Base-by-base conservation (phyloP, 2,797 vertebrate species). In the Mormyrops boulengeri region DNA sequence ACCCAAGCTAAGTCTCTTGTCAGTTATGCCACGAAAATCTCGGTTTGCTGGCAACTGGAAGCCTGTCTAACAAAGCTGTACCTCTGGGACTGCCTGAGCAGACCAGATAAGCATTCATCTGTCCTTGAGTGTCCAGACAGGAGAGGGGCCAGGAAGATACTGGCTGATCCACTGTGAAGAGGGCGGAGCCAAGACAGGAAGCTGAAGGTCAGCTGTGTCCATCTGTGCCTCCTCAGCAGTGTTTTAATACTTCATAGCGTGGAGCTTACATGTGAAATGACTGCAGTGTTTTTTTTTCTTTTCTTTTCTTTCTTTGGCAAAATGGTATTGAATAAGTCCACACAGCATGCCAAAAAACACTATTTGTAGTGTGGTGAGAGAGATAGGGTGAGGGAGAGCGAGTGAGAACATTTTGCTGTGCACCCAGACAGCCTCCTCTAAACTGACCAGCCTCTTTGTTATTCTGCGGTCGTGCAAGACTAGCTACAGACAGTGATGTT, bases 391-490 rank as follows among this genome's bases (percentile, higher is more conserved):
- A 66, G 47, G 85, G 49, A 22, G 47, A 11, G 52, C 62, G 41
- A 47, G 84, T 38, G 60, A 87, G 87, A 82, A 90, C 89, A 14
- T 50, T 66, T 89, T 91, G 90, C 90, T 90, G 44, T 88, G 73
- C 55, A 50, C 55, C 87, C 89, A 90, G 89, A 85, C 87, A 55
- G 88, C 77, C 88, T 88, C 88, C 77, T 85, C 87, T 88, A 57
- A 66, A 52, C 77, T 84, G 88, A 41, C 90, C 55, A 89, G 92
- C 92, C 93, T 95, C 93, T 94, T 96, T 96, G 93, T 95, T 93
- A 96, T 96, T 95, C 95, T 90, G 92, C 85, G 93, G 94, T 91
- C 93, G 96, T 96, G 92, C 92, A 92, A 93, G 90, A 91, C 91
- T 91, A 93, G 95, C 90, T 95, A 93, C 95, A 95, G 94, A 94